phyloP scores from a whole-genome alignment of 2,797 vertebrate genomes.

The Bucorvus abyssinicus region DNA sequence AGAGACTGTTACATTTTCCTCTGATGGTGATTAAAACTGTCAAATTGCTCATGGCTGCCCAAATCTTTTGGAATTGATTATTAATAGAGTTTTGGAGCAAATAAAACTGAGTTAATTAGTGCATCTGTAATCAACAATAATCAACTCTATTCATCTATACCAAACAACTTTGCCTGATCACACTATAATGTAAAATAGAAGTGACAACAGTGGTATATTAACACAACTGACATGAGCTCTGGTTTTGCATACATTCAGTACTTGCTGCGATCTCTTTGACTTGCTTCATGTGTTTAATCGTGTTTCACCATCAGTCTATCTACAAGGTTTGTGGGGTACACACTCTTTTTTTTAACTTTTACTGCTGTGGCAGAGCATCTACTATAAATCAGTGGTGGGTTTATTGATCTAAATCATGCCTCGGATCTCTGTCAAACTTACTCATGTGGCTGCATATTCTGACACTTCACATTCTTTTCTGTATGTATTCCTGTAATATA shows the following conservation, averaged over 20 bases:
- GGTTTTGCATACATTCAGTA: background rate
- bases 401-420: background rate
- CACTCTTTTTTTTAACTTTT: background rate
- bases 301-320: background rate
- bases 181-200: background rate
- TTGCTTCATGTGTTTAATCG: background rate
- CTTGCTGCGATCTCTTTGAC: background rate
- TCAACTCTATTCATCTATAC: background rate
- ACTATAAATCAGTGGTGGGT: background rate
- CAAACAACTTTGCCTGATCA: background rate
- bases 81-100: slow-evolving; percentile 14
- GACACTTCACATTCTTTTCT: background rate
- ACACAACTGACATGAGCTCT: background rate
- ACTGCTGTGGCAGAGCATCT: background rate
- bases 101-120: slow-evolving; percentile 6
- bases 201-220: background rate
- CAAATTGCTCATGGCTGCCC: background rate
- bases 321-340: background rate
- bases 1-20: background rate
- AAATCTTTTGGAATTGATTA: background rate
- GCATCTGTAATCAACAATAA: background rate
- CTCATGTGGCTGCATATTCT: background rate
- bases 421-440: background rate
- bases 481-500: background rate
- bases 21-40: background rate